A percentile compares a stretch with the other conserved stretches of the same genome.
These are phyloP conservation scores for Camptogramma bilineatum DNA, from an alignment of 2,888 invertebrate genomes.

Conservation along the genomic window DNA sequence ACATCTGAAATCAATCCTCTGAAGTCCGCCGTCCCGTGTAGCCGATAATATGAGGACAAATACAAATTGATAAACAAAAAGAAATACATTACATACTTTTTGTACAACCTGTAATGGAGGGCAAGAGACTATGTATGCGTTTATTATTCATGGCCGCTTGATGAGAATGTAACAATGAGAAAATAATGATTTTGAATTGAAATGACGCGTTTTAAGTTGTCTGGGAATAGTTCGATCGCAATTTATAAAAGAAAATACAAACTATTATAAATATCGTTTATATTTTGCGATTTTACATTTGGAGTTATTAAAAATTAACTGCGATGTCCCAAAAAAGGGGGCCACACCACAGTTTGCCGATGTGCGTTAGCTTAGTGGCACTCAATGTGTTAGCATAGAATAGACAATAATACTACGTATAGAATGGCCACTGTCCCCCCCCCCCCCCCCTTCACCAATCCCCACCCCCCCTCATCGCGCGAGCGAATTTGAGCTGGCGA, in stretches of 20 bases:
- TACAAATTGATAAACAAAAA: constrained; percentile 86
- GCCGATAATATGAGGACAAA: constrained; percentile 83
- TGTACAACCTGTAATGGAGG: constrained; percentile 50
- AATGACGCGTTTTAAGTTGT: neutral
- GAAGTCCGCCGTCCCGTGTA: constrained; percentile 80
- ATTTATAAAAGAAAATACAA: neutral
- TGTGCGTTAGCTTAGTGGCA: too few relatives aligned
- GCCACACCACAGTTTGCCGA: too few relatives aligned
- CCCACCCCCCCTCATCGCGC: too few relatives aligned
- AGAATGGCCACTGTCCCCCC: too few relatives aligned
- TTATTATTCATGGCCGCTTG: constrained; percentile 21
- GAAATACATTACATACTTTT: constrained; percentile 72
- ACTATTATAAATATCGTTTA: neutral
- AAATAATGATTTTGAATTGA: neutral
- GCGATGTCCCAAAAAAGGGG: too few relatives aligned
- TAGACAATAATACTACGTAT: too few relatives aligned
- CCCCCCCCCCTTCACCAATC: too few relatives aligned
- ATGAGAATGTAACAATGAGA: constrained; percentile 24
- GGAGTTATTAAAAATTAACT: too few relatives aligned
- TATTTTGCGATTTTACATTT: neutral
- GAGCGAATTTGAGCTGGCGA: too few relatives aligned
- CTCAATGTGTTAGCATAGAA: too few relatives aligned
- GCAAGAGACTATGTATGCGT: constrained; percentile 26
- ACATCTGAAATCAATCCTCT: constrained; percentile 63
- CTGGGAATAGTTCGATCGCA: neutral